Evolutionary conservation across 2,797 vertebrate species (phyloP), one percentile per base, ranked within the genome.

Genomic region (Pristis pectinata): DNA sequence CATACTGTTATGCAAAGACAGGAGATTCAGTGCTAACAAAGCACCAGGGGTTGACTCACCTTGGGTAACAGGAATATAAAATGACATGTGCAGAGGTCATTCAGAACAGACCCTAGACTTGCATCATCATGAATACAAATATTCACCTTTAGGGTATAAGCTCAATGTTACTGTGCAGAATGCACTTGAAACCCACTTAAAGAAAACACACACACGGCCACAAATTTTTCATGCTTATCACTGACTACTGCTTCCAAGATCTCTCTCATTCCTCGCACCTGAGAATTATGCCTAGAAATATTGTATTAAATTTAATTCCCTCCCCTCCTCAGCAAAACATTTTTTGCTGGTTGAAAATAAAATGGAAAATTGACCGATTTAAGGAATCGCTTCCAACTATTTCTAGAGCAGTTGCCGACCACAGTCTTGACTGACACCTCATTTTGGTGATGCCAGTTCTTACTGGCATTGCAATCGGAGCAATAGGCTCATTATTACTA

Each of bases 71-170:
- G 59, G 87, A 91, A 91, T 91, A 91, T 67, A 91, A 91, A 91
- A 67, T 37, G 87, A 91, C n/a, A 91, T 91, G 87, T 64, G 61
- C 87, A 91, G 87, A 91, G 87, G 87, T 91, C 87, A 91, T 91
- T 91, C 87, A 91, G 87, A 64, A 91, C 87, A 67, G 87, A 91
- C n/a, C 59, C 87, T 91, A 67, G 11, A 67, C 59, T 91, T 19
- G n/a, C n/a, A 91, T 37, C 19, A 61, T 27, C 37, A 61, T 91
- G 87, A 91, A 91, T 91, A 91, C 87, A 91, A 67, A 91, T 67
- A 41, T 61, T 37, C n/a, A 37, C 87, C 87, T 24, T 91, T 91
- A 27, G 87, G 87, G 87, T 91, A 91, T 67, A 91, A 91, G 22
- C 87, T 91, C 61, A 67, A 64, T 91, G n/a, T 41, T 41, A 91